Evolutionary conservation across 2,888 invertebrate species (phyloP).

Genomic region (Bimastos eiseni): DNA sequence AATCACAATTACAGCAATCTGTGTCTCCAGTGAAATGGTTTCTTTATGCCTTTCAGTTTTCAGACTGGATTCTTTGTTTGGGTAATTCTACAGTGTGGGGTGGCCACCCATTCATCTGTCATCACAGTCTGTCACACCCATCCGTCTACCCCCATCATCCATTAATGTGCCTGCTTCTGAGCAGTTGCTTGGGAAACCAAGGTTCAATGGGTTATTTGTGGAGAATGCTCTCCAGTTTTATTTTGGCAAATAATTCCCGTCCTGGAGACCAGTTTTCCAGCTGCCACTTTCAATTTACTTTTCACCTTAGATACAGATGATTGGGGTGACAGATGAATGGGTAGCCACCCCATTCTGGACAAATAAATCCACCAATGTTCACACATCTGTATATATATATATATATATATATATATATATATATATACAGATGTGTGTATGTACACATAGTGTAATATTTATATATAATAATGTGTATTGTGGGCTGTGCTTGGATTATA

Average conservation of each 20-base stretch:
- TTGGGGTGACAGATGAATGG: not conserved
- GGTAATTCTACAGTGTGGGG: not conserved
- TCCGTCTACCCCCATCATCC: not conserved
- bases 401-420: no score
- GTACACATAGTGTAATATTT: no score
- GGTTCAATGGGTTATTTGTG: not conserved
- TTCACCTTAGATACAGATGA: not conserved
- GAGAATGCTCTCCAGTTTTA: not conserved
- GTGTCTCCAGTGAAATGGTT: not conserved
- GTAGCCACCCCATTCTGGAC: not conserved
- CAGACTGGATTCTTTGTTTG: not conserved
- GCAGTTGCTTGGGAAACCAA: not conserved
- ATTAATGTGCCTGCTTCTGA: not conserved
- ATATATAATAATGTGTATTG: not conserved
- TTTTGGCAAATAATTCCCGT: not conserved
- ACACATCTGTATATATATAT: no score
- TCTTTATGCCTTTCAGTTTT: no score
- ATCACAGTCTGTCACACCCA: not conserved
- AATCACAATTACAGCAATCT: not conserved
- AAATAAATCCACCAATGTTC: no score
- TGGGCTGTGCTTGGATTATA: not conserved
- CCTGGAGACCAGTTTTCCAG: not conserved
- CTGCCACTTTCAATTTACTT: not conserved
- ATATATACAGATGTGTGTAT: no score
- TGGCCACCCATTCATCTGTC: not conserved